Conservation (phyloP, 2,888 invertebrate species). For the Kuschelorhynchus macadamiae region DNA sequence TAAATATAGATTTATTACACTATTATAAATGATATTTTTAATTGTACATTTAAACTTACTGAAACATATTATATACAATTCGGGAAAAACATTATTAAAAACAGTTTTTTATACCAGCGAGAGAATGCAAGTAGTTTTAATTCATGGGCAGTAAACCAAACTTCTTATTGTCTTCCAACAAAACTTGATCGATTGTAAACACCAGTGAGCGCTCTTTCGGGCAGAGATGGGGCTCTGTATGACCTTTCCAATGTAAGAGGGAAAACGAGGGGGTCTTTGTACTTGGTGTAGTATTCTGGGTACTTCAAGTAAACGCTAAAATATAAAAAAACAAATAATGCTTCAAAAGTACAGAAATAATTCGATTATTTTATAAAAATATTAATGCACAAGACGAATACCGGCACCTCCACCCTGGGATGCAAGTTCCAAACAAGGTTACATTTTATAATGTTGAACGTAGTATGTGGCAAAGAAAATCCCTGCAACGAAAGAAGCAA, state of each 20-base stretch:
- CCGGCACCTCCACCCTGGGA: too few relatives aligned
- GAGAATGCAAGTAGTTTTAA: too few relatives aligned
- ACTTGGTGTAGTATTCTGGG: conserved; percentile 73
- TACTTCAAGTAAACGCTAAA: conserved; percentile 72
- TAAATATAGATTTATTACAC: conserved; percentile 5
- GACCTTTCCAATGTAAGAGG: conserved; percentile 71
- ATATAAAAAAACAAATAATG: conserved; percentile 25
- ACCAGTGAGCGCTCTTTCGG: conserved; percentile 73
- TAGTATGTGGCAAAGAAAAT: too few relatives aligned
- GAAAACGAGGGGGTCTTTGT: conserved; percentile 74
- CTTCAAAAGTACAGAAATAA: too few relatives aligned
- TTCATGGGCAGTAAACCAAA: too few relatives aligned
- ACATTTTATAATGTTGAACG: too few relatives aligned
- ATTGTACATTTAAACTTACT: neutral
- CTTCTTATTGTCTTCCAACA: conserved; percentile 26
- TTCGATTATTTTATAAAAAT: too few relatives aligned
- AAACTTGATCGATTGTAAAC: conserved; percentile 73
- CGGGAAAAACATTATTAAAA: neutral
- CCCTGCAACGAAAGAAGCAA: too few relatives aligned
- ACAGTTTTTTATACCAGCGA: too few relatives aligned
- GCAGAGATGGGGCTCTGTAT: conserved; percentile 71
- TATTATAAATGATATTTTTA: neutral
- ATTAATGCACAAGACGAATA: too few relatives aligned
- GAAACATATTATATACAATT: neutral
- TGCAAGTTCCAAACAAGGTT: too few relatives aligned